These are phyloP conservation scores for Globicephala melas DNA, from an alignment of 2,113 vertebrate species.

Conservation along the genomic window DNA sequence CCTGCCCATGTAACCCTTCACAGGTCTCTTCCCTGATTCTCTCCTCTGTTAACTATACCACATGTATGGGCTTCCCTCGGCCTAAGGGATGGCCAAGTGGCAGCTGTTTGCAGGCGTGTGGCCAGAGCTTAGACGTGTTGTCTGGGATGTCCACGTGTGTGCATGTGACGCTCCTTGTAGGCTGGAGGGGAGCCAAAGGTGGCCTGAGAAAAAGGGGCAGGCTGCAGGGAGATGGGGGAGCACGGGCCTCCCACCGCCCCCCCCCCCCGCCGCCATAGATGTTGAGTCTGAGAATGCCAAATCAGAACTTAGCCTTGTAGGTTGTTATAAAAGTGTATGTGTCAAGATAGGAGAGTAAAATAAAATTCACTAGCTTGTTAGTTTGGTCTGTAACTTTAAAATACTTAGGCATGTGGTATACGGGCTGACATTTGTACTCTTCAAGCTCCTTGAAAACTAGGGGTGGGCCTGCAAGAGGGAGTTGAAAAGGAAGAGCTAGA, in stretches of 20 bases:
- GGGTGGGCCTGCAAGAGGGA: background rate
- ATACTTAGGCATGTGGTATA: background rate
- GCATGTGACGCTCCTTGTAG: background rate
- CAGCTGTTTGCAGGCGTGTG: background rate
- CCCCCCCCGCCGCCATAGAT: background rate
- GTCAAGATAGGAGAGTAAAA: background rate
- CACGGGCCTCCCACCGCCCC: background rate
- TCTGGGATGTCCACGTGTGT: background rate
- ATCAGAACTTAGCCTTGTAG: background rate
- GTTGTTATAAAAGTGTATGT: background rate
- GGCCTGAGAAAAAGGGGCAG: background rate
- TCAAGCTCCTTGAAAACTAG: background rate
- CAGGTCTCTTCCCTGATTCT: background rate
- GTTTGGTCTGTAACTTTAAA: background rate
- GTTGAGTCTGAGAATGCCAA: background rate
- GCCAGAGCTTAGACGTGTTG: background rate
- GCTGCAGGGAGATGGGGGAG: background rate
- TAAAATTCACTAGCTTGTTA: background rate
- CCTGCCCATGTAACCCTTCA: background rate
- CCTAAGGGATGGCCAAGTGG: background rate
- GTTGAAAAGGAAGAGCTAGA: background rate
- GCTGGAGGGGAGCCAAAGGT: background rate
- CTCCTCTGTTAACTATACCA: background rate
- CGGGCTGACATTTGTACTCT: background rate
- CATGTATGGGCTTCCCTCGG: background rate